These are phyloP conservation scores for Oreonectes daqikongensis DNA, from an alignment of 2,797 vertebrate genomes.

Conservation along the genomic window DNA sequence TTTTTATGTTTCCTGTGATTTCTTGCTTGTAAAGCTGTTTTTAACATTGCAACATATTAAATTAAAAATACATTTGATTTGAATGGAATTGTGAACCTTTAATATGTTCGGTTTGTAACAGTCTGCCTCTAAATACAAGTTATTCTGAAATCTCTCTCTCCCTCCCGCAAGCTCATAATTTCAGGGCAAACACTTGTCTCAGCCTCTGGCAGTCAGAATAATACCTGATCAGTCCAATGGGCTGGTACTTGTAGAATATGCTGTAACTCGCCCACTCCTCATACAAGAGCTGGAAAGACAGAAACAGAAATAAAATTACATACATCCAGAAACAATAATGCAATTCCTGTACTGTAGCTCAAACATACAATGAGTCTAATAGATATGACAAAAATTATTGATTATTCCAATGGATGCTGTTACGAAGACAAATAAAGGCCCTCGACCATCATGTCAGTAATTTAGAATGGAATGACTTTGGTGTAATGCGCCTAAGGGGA, in stretches of 20 bases:
- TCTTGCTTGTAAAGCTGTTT: no score
- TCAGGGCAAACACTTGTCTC: background rate
- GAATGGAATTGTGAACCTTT: background rate
- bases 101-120: background rate
- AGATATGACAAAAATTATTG: conserved; percentile 15
- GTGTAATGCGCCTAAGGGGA: background rate
- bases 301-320: conserved; percentile 15
- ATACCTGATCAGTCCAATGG: conserved; percentile 93
- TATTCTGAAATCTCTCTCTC: background rate
- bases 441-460: background rate
- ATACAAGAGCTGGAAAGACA: conserved; percentile 83
- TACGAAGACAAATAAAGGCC: conserved; percentile 9
- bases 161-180: background rate
- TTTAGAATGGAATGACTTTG: conserved; percentile 9
- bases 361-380: conserved; percentile 12
- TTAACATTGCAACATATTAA: background rate
- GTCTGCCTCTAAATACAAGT: background rate
- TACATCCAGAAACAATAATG: conserved; percentile 30
- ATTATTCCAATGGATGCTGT: background rate
- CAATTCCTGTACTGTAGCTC: background rate
- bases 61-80: no score
- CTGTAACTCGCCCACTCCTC: conserved; percentile 96
- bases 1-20: no score
- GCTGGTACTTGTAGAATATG: conserved; percentile 96
- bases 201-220: conserved; percentile 20